Evolutionary conservation across 2,888 invertebrate species (phyloP), one percentile per base, ranked within the genome.

Genomic region (Anarsia innoxiella): DNA sequence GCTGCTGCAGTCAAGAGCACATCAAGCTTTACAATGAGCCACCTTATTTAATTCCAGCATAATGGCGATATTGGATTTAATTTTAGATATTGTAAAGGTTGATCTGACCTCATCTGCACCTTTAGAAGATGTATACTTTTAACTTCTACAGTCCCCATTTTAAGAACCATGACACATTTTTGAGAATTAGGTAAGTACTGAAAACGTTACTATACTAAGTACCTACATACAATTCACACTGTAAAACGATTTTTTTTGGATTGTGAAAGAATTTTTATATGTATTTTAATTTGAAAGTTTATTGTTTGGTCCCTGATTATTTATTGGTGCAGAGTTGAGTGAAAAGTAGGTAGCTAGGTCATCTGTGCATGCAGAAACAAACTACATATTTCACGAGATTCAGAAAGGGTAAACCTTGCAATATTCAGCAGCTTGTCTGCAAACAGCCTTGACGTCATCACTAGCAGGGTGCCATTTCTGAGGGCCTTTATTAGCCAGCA

Each of bases 391-490:
- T n/a, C n/a, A n/a, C n/a, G n/a, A n/a, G n/a, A n/a, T n/a, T n/a
- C n/a, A 8, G 19, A 19, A 19, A 3, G 19, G 19, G 8, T 8
- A 19, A 19, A 25, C 91, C 78, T 89, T 88, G 68, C 93, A 93
- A 57, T 88, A 88, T 5, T 88, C 75, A 0, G 87, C 82, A 1
- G 93, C 93, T 51, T 87, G 66, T 29, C 61, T 66, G 63, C 92
- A 91, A 19, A 86, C 62, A 15, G 79, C 68, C 63, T 90, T 91
- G 6, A 89, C 80, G 31, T 89, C 83, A 12, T 89, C 80, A 13
- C 79, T 71, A 1, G 93, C 93, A 2, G 93, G 93, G 75, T 96
- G 95, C 96, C 96, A 96, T 0, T 71, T 56, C 44, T 88, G 91
- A 0, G 93, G 91, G 0, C 93, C 94, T 25, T 68, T 66, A 64